phyloP scores from a whole-genome alignment of 2,113 vertebrate genomes.

The Halichoerus grypus region DNA sequence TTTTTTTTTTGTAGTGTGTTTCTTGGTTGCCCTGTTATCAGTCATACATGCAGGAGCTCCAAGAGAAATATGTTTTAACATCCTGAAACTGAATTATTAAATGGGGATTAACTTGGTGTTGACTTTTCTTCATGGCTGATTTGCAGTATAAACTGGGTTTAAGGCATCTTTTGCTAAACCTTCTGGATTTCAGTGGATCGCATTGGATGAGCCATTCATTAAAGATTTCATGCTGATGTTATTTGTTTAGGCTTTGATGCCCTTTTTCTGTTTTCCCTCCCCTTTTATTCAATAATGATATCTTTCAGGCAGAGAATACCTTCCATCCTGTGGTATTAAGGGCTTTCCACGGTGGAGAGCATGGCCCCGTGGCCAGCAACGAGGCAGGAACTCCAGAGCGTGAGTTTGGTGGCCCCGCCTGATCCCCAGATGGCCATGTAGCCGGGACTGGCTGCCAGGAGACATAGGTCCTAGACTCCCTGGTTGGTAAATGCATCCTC shows the following conservation, averaged over 20 bases:
- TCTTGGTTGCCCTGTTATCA: constrained; percentile 45
- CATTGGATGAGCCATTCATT: constrained; percentile 75
- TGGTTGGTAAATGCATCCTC: neutral
- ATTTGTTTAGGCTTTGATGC: constrained; percentile 82
- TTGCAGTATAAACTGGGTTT: constrained; percentile 81
- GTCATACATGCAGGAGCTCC: neutral
- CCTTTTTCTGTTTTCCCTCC: constrained; percentile 77
- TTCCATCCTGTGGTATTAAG: constrained; percentile 70
- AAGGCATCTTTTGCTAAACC: constrained; percentile 80
- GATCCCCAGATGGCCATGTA: neutral
- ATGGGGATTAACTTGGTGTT: constrained; percentile 78
- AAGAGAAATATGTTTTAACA: constrained; percentile 77
- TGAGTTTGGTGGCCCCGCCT: neutral
- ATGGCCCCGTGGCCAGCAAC: neutral
- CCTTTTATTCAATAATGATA: constrained; percentile 81
- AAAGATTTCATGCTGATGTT: constrained; percentile 80
- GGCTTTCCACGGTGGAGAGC: constrained; percentile 58
- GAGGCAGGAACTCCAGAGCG: constrained; percentile 21
- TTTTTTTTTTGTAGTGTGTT: neutral
- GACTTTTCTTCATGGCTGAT: constrained; percentile 80
- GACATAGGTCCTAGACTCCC: neutral
- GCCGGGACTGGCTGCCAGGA: too few species aligned
- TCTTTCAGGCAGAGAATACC: constrained; percentile 78
- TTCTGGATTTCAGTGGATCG: constrained; percentile 70
- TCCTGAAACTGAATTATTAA: constrained; percentile 83